phyloP scores from a whole-genome alignment of 2,797 vertebrate species.

The Poeciliopsis presidionis region DNA sequence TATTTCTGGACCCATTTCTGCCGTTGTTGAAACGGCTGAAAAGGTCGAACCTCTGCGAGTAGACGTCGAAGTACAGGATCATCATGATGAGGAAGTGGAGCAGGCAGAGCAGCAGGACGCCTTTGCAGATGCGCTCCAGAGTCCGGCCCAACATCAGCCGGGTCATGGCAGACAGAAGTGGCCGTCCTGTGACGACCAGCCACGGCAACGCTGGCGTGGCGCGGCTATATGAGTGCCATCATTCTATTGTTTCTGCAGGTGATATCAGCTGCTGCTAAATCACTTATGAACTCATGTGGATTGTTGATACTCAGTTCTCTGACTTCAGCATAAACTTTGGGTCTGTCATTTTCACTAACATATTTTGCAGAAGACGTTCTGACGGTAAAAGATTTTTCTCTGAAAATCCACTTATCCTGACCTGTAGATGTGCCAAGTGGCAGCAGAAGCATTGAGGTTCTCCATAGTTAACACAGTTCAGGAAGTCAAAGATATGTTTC shows the following conservation, averaged over 20 bases:
- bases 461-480: constrained; percentile 20
- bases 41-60: constrained; percentile 95
- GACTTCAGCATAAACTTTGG: constrained; percentile 31
- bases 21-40: constrained; percentile 95
- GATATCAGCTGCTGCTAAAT: constrained; percentile 40
- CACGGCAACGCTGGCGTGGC: constrained; percentile 62
- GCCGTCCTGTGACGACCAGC: constrained; percentile 67
- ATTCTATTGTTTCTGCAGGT: constrained; percentile 32
- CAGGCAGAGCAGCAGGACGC: constrained; percentile 96
- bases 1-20: constrained; percentile 76
- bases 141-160: constrained; percentile 98
- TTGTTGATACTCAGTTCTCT: constrained; percentile 23
- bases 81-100: constrained; percentile 98
- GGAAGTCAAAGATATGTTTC: constrained; percentile 5
- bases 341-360: not conserved
- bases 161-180: constrained; percentile 90
- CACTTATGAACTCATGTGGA: constrained; percentile 36
- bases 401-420: constrained; percentile 9
- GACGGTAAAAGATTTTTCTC: constrained; percentile 7
- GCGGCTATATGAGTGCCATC: constrained; percentile 71
- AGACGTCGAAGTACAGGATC: constrained; percentile 98
- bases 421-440: constrained; percentile 16
- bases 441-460: constrained; percentile 10
- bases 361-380: not conserved
- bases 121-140: constrained; percentile 99